These are phyloP conservation scores for Spongilla lacustris DNA, from an alignment of 37 sponge, comb jelly and placozoan genomes.

Conservation along the genomic window DNA sequence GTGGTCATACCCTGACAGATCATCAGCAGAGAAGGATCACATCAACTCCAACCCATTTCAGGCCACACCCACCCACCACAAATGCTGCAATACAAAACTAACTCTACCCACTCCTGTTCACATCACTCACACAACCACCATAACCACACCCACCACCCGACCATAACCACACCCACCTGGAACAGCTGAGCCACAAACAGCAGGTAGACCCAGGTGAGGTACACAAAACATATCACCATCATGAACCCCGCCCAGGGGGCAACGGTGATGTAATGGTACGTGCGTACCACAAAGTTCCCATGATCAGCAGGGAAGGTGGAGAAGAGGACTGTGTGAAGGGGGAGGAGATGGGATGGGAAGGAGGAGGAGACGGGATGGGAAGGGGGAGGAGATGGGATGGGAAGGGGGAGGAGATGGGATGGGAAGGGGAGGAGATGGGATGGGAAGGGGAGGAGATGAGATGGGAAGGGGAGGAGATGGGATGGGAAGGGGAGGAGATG, in stretches of 20 bases:
- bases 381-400: too few species aligned
- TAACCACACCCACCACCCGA: background rate
- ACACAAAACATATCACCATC: constrained; percentile 58
- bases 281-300: constrained; percentile 42
- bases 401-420: too few species aligned
- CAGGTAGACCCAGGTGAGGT: constrained; percentile 85
- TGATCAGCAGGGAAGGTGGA: constrained; percentile 39
- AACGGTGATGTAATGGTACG: constrained; percentile 47
- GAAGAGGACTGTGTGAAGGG: constrained; percentile 48
- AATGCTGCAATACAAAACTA: too few species aligned
- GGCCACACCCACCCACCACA: too few species aligned
- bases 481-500: too few species aligned
- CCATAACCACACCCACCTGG: constrained; percentile 67
- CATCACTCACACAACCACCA: background rate
- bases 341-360: too few species aligned
- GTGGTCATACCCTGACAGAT: constrained; percentile 75
- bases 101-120: background rate
- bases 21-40: constrained; percentile 21
- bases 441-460: too few species aligned
- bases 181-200: constrained; percentile 78
- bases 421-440: too few species aligned
- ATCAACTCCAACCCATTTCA: background rate
- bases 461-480: too few species aligned
- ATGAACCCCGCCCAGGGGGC: constrained; percentile 83
- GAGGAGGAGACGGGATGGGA: background rate